Base-by-base conservation (phyloP, 2,797 vertebrate genomes). In the Siniperca undulata region DNA sequence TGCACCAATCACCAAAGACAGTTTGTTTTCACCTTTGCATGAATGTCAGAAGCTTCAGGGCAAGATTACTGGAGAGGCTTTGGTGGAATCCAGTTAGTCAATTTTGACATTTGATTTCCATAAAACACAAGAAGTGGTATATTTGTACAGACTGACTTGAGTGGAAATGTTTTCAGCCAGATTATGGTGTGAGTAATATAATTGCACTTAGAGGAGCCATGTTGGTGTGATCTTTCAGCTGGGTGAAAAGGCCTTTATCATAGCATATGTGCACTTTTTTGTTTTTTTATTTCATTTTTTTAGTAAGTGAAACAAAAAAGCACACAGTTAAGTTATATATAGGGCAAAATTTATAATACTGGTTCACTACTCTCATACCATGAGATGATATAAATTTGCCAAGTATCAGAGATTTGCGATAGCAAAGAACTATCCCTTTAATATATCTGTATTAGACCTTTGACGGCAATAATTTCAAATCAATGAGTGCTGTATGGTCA, bases 41-140 rank as follows among this genome's bases (percentile, higher is more conserved):
- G 88, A 91, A 91, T 93, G 92, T 92, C 89, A 93, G 91, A 78
- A 67, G 92, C 93, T 94, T 80, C 84, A 71, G 92, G 89, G 84
- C 86, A 87, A 83, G 90, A 93, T 91, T 91, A 92, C 91, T 36
- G 68, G 38, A 62, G 87, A 74, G 79, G 84, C 88, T 90, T 91
- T 82, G 58, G 48, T 42, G 78, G 82, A 81, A 89, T 88, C 77
- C 79, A 80, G 78, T 92, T 92, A 80, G 83, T 94, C 89, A 84
- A 88, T 92, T 86, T 78, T 91, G 89, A 89, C 89, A 93, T 92
- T 92, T 93, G 81, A 92, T 91, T 90, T 90, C 88, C 91, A 93
- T 93, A 88, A 92, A 92, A 89, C 87, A 84, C 81, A 81, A 74
- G 80, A 65, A 76, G 80, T n/a, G 30, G 55, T 30, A 10, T 27